A percentile compares a stretch with the other conserved stretches of the same genome.
Evolutionary conservation across 2,113 vertebrate genomes (phyloP).

Genomic region (Trinectes maculatus): DNA sequence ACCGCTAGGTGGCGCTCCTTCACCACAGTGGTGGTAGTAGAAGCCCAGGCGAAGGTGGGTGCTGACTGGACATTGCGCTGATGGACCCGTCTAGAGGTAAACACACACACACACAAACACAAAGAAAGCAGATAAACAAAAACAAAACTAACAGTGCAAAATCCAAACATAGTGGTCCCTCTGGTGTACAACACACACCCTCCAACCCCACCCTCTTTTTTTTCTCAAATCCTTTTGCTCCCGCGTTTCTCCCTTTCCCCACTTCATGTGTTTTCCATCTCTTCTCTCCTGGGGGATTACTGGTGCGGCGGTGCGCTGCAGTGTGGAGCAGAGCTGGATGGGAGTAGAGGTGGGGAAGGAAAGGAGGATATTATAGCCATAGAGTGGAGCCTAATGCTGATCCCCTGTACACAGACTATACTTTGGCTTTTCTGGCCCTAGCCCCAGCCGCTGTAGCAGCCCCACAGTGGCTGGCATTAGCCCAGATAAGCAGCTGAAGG

Average conservation of each 20-base stretch:
- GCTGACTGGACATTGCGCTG: slow-evolving; percentile 81
- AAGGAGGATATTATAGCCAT: slow-evolving; percentile 66
- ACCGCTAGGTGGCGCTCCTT: slow-evolving; percentile 97
- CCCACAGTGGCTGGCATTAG: slow-evolving; percentile 97
- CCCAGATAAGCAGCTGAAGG: slow-evolving; percentile 98
- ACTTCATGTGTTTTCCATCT: slow-evolving; percentile 68
- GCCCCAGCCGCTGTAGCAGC: slow-evolving; percentile 68
- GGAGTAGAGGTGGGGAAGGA: slow-evolving; percentile 61
- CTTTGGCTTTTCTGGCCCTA: slow-evolving; percentile 69
- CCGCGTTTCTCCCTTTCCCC: slow-evolving; percentile 54
- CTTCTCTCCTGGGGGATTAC: slow-evolving; percentile 80
- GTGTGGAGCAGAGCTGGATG: slow-evolving; percentile 59
- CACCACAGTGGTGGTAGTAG: slow-evolving; percentile 78
- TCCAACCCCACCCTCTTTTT: slow-evolving; percentile 21
- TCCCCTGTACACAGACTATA: slow-evolving; percentile 75
- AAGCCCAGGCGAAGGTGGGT: slow-evolving; percentile 55
- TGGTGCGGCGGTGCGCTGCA: slow-evolving; percentile 65
- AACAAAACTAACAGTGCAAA: slow-evolving; percentile 48
- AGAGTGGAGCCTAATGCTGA: slow-evolving; percentile 69
- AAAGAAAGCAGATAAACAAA: slow-evolving; percentile 65
- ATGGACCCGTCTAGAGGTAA: slow-evolving; percentile 82
- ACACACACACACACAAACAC: slow-evolving; percentile 27
- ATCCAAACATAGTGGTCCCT: slow-evolving; percentile 40
- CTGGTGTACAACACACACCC: slow-evolving; percentile 41
- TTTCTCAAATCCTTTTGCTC: slow-evolving; percentile 59